Evolutionary conservation across 2,888 invertebrate genomes (phyloP), one percentile per base, ranked within the genome.

Genomic region (Andrena chrysosceles): DNA sequence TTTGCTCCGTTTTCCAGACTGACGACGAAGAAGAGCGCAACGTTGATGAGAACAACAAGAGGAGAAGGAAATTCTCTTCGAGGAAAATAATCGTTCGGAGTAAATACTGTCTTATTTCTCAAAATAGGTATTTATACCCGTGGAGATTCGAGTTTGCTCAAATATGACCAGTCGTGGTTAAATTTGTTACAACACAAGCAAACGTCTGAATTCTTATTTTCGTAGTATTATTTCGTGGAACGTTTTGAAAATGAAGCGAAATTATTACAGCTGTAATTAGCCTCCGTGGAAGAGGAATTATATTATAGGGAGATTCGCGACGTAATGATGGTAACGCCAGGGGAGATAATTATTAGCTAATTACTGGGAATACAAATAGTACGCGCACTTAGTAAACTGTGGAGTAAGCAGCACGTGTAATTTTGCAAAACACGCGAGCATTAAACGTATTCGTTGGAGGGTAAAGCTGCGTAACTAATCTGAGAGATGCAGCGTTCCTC

Each of bases 381-480:
- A n/a, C 49, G 42, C 42, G 8, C 1, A 10, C 5, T 10, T 7
- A 52, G 33, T 13, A n/a, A 56, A 26, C 56, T 26, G 23, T 23
- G 23, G 56, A 56, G 23, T 23, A 26, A 26, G 10, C 10, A 16
- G 0, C 23, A 16, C n/a, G 13, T 66, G 60, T 66, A 78, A 74
- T 63, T 68, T 74, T 62, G 42, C 62, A 42, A 67, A 67, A 72
- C 52, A 42, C 54, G 62, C 52, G 49, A n/a, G 7, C 31, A 23
- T 49, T 64, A 71, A 71, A 42, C 54, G 35, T 29, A 26, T 23
- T 49, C 54, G 62, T 52, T 31, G 42, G 64, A 77, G 67, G 64
- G 77, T 59, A 69, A 48, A 69, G 54, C 64, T 33, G 48, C 60
- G 72, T 78, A 77, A 73, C 75, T 73, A 75, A 74, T 85, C 75